Evolutionary conservation across 2,888 invertebrate species (phyloP), one percentile per base, ranked within the genome.

Genomic region (Megaustenia siamemsis): DNA sequence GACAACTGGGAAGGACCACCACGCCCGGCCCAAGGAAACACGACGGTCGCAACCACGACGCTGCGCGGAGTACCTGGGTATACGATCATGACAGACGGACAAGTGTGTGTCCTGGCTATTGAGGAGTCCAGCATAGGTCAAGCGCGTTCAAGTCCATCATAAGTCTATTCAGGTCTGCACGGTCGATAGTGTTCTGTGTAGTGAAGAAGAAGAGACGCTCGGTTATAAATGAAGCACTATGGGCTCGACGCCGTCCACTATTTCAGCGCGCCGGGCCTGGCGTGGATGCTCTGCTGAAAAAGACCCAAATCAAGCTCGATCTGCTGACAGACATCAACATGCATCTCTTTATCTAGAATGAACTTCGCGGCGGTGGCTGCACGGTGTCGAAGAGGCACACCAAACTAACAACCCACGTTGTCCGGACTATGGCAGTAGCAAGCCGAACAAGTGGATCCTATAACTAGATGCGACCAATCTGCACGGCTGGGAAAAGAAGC

Each of bases 391-490:
- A 68, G n/a, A 3, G 68, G n/a, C n/a, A n/a, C n/a, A n/a, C n/a
- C n/a, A 60, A 28, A 12, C 60, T 3, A 69, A 69, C 40, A 69
- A 69, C 24, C 40, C 40, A 38, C 10, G 2, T 24, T 69, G 69
- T 24, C 69, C 38, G 4, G 21, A 40, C 1, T 38, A 40, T 10
- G 69, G 24, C 69, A 18, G 38, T 24, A 21, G 1, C 5, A 40
- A 15, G 24, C 40, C 69, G 10, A 69, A 69, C 5, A 69, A 21
- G 1, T 69, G 40, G 69, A 40, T 24, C 15, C 6, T 73, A 2
- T 82, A 73, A 28, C 38, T 73, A 10, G 71, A 71, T 56, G 60
- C 32, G 0, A 82, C 56, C 18, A 73, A 73, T 24, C 21, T 43
- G 8, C 56, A 81, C 35, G 49, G 60, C 0, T 56, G 40, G 68